These are phyloP conservation scores for Seira ritae DNA, from an alignment of 2,888 invertebrate species.

Conservation along the genomic window DNA sequence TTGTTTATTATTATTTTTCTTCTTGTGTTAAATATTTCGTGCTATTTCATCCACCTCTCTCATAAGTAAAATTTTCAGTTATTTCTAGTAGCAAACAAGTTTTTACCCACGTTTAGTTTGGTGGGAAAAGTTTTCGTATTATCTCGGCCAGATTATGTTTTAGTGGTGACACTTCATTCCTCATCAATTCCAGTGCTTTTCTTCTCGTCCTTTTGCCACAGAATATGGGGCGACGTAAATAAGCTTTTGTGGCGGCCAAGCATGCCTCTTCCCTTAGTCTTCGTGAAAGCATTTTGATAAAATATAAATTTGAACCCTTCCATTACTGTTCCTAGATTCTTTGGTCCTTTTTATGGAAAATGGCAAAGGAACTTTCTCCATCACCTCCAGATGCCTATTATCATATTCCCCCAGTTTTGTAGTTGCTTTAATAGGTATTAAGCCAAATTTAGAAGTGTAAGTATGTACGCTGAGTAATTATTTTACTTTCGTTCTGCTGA, in stretches of 20 bases:
- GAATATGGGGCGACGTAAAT: not conserved
- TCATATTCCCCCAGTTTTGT: too few species aligned
- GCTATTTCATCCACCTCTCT: not conserved
- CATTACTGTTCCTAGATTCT: too few species aligned
- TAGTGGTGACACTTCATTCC: constrained; percentile 7
- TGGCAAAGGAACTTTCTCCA: too few species aligned
- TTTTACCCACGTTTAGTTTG: not conserved
- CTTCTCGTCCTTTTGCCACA: not conserved
- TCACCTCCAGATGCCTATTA: too few species aligned
- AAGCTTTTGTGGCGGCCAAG: not conserved
- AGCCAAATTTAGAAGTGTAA: too few species aligned
- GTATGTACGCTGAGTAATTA: too few species aligned
- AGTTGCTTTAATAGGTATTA: too few species aligned
- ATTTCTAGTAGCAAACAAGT: not conserved
- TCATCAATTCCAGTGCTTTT: not conserved
- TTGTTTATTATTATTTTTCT: not conserved
- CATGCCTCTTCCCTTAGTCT: not conserved
- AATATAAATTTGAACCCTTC: not conserved
- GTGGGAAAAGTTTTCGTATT: not conserved
- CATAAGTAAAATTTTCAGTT: not conserved
- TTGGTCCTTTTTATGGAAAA: too few species aligned
- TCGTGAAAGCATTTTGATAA: not conserved
- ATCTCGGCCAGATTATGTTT: not conserved
- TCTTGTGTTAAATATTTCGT: not conserved
- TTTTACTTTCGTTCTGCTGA: too few species aligned